Evolutionary conservation across 2,888 invertebrate genomes (phyloP).

Genomic region (Megalurothrips usitatus): DNA sequence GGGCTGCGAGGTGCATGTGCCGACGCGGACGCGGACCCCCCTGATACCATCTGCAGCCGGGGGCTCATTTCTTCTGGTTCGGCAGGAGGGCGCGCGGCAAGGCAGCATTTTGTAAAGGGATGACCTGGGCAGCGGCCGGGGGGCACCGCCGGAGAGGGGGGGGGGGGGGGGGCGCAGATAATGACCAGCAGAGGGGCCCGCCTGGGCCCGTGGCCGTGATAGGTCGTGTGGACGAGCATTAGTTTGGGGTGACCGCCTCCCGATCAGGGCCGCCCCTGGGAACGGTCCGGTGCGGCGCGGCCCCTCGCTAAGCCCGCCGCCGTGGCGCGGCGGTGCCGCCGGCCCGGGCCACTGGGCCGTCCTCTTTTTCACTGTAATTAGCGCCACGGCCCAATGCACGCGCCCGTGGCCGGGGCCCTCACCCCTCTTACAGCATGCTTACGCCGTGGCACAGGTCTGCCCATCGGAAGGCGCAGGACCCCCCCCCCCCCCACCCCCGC

Average conservation of each 20-base stretch:
- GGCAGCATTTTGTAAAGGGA: no score
- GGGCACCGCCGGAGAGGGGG: neutral
- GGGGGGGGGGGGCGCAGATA: neutral
- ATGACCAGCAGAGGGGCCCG: neutral
- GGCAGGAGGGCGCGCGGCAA: neutral
- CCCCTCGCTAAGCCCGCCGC: no score
- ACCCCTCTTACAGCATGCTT: no score
- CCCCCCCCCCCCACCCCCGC: no score
- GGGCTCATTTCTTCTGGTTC: neutral
- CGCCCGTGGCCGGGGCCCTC: neutral
- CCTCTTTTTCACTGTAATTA: slow-evolving; percentile 10
- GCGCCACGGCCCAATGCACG: neutral
- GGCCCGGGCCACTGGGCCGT: no score
- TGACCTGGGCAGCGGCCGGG: no score
- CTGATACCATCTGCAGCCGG: neutral
- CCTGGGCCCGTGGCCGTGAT: neutral
- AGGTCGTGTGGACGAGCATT: neutral
- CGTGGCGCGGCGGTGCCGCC: no score
- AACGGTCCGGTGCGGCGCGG: no score
- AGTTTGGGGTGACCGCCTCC: slow-evolving; percentile 11
- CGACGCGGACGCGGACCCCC: neutral
- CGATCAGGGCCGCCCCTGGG: neutral
- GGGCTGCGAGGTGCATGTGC: neutral
- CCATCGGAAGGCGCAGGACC: neutral
- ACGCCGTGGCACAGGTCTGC: no score